Conservation (phyloP, 2,888 invertebrate genomes). For the Nomada fucata region DNA sequence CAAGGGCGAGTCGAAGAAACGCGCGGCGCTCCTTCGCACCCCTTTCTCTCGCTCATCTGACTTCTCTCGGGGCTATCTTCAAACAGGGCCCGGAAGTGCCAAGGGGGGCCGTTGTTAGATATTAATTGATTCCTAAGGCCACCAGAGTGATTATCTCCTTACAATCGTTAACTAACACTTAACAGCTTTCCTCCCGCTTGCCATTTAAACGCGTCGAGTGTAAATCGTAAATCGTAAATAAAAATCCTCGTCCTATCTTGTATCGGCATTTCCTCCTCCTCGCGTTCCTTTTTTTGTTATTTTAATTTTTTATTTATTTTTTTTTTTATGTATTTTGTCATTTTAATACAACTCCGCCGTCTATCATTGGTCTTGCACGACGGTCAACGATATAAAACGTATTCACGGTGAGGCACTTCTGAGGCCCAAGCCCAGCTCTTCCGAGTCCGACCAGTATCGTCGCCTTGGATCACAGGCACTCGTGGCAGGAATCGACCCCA, state of each 20-base stretch:
- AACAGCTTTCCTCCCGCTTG: constrained; percentile 64
- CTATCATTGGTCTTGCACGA: constrained; percentile 58
- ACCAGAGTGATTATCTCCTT: constrained; percentile 82
- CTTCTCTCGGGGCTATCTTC: constrained; percentile 42
- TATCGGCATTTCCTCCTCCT: not conserved
- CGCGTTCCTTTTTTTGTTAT: constrained; percentile 35
- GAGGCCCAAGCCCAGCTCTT: constrained; percentile 77
- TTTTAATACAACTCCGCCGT: constrained; percentile 45
- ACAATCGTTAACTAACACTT: constrained; percentile 78
- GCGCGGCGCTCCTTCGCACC: constrained; percentile 17
- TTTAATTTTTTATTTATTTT: constrained; percentile 37
- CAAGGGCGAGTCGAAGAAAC: constrained; percentile 45
- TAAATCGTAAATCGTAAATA: constrained; percentile 26
- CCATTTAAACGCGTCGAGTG: constrained; percentile 21
- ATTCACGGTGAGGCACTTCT: constrained; percentile 83
- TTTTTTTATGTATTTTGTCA: constrained; percentile 42
- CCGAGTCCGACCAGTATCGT: constrained; percentile 67
- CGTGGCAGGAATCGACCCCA: constrained; percentile 62
- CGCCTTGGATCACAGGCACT: constrained; percentile 44
- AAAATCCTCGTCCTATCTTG: constrained; percentile 45
- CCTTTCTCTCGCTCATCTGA: constrained; percentile 15
- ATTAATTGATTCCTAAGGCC: constrained; percentile 83
- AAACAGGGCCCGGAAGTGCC: constrained; percentile 75
- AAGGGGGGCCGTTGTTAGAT: constrained; percentile 79
- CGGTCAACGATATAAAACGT: constrained; percentile 71